phyloP scores from a whole-genome alignment of 1,140 invertebrate species.

The Drosophila fuyamai region DNA sequence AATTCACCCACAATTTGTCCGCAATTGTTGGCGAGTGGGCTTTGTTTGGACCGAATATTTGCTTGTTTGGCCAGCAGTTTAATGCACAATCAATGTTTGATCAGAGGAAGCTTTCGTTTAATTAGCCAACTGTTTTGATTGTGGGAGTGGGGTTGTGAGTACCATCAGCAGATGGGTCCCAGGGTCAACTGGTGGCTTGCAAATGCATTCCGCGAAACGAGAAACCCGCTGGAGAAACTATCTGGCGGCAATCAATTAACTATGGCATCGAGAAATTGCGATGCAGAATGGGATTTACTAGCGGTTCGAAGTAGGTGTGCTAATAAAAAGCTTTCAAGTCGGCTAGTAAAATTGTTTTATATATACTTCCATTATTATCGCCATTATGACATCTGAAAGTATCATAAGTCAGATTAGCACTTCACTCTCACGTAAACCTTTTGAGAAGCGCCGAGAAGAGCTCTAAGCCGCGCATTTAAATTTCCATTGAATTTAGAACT shows the following conservation, averaged over 20 bases:
- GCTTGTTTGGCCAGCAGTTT: constrained; percentile 68
- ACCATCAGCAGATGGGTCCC: constrained; percentile 38
- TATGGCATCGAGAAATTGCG: constrained; percentile 52
- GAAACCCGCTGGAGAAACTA: constrained; percentile 33
- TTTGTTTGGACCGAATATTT: constrained; percentile 54
- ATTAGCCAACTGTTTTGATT: constrained; percentile 70
- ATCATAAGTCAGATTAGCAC: constrained; percentile 40
- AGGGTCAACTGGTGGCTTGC: constrained; percentile 58
- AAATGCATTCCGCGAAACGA: constrained; percentile 53
- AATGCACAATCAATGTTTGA: constrained; percentile 76
- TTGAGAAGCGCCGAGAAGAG: constrained; percentile 33
- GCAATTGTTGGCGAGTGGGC: constrained; percentile 62
- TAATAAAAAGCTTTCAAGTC: constrained; percentile 24
- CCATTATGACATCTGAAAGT: constrained; percentile 30
- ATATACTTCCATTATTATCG: constrained; percentile 18
- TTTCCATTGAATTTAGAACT: constrained; percentile 70
- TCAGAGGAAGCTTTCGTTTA: constrained; percentile 67
- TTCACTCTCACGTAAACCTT: constrained; percentile 8
- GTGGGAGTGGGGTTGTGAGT: constrained; percentile 7
- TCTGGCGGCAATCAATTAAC: constrained; percentile 58
- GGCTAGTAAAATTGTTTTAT: constrained; percentile 13
- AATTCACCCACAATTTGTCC: constrained; percentile 71
- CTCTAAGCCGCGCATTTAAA: constrained; percentile 18
- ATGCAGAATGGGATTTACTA: constrained; percentile 28
- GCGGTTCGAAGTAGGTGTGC: constrained; percentile 19